phyloP scores from a whole-genome alignment of 23 tunicate genomes.

The Styela clava region DNA sequence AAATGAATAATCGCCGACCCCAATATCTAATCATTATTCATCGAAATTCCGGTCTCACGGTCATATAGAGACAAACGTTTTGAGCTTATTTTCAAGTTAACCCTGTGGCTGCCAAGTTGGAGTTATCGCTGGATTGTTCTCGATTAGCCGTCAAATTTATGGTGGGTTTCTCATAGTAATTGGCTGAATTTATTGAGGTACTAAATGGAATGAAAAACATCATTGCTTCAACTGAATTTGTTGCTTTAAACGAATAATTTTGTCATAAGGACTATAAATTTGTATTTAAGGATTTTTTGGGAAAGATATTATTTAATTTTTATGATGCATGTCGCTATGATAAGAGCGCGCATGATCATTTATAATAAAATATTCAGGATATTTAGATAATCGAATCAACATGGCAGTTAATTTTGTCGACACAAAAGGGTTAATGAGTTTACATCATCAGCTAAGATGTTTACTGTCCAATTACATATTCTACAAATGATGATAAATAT shows the following conservation, averaged over 20 bases:
- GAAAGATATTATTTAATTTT: too few relatives aligned
- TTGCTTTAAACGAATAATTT: too few relatives aligned
- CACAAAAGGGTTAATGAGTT: not conserved
- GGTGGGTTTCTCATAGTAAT: too few relatives aligned
- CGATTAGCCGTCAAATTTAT: not conserved
- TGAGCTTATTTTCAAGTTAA: not conserved
- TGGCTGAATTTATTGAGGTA: too few relatives aligned
- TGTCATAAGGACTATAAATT: too few relatives aligned
- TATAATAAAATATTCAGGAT: not conserved
- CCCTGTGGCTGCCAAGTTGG: too few relatives aligned
- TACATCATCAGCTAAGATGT: not conserved
- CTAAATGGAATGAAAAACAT: too few relatives aligned
- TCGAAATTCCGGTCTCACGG: constrained; percentile 24
- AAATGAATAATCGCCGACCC: constrained; percentile 15
- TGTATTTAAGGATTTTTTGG: too few relatives aligned
- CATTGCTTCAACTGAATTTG: too few relatives aligned
- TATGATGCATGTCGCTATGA: too few relatives aligned
- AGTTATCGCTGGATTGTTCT: too few relatives aligned
- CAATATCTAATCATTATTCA: constrained; percentile 24
- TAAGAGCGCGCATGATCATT: not conserved
- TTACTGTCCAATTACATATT: not conserved
- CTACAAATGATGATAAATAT: not conserved
- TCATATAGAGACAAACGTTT: not conserved
- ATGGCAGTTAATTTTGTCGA: not conserved
- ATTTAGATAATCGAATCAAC: too few relatives aligned